phyloP scores from a whole-genome alignment of 2,888 invertebrate species.

The Euclidia mi region DNA sequence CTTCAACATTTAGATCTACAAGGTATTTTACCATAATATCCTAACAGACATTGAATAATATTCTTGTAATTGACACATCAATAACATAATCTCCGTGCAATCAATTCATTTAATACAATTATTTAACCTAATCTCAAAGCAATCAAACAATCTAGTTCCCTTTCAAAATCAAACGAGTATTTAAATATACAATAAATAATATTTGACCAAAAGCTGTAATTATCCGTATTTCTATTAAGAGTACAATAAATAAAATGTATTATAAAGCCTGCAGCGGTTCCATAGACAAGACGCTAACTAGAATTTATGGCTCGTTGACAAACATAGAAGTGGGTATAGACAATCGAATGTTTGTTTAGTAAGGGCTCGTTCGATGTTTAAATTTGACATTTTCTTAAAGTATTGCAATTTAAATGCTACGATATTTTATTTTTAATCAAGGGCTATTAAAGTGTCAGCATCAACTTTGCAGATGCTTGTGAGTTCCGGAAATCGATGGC shows the following conservation, averaged over 20 bases:
- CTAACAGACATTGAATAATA: no score
- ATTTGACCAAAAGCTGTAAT: conserved; percentile 39
- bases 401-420: no score
- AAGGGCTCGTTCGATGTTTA: conserved; percentile 12
- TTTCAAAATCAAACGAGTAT: conserved; percentile 22
- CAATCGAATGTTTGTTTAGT: conserved; percentile 29
- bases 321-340: conserved; percentile 55
- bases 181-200: conserved; percentile 35
- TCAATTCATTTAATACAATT: conserved; percentile 1
- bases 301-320: conserved; percentile 75
- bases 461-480: no score
- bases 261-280: conserved; percentile 59
- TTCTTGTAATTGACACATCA: background rate
- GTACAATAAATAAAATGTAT: conserved; percentile 55
- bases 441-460: no score
- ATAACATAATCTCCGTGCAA: background rate
- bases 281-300: conserved; percentile 74
- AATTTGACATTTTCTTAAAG: no score
- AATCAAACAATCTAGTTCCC: conserved; percentile 10
- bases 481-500: no score
- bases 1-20: background rate
- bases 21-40: background rate
- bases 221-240: conserved; percentile 61
- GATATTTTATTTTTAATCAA: no score
- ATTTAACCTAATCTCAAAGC: background rate